phyloP scores from a whole-genome alignment of 2,113 vertebrate genomes.

The Rhinopomastus cyanomelas region DNA sequence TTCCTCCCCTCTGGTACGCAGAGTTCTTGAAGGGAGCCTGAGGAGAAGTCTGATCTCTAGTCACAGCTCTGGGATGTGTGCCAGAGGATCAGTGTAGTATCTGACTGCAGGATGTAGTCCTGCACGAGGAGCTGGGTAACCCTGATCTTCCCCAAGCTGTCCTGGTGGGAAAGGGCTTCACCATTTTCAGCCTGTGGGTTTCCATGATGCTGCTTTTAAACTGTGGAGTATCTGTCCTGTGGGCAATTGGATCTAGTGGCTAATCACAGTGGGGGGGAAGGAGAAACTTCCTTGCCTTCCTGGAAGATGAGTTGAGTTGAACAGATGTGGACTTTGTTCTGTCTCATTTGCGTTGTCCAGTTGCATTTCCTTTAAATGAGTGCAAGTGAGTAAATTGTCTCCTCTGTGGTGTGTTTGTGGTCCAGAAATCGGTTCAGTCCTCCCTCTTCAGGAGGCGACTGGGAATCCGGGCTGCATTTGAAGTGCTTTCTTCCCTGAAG shows the following conservation, averaged over 20 bases:
- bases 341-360: neutral
- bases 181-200: neutral
- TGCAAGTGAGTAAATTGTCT: neutral
- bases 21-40: neutral
- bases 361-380: neutral
- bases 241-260: too few relatives aligned
- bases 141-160: neutral
- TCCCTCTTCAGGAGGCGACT: conserved; percentile 89
- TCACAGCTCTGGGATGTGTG: neutral
- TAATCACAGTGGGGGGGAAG: neutral
- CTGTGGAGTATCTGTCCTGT: neutral
- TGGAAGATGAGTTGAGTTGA: neutral
- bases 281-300: neutral
- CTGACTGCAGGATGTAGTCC: neutral
- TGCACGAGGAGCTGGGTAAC: neutral
- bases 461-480: conserved; percentile 90
- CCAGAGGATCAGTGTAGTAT: neutral
- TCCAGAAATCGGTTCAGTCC: conserved; percentile 90
- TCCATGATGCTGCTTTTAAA: neutral
- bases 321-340: neutral
- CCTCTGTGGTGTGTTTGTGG: neutral
- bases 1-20: neutral
- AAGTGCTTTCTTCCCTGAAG: conserved; percentile 79
- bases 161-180: neutral
- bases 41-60: neutral